Evolutionary conservation across 2,113 vertebrate species (phyloP).

Genomic region (Montifringilla adamsi): DNA sequence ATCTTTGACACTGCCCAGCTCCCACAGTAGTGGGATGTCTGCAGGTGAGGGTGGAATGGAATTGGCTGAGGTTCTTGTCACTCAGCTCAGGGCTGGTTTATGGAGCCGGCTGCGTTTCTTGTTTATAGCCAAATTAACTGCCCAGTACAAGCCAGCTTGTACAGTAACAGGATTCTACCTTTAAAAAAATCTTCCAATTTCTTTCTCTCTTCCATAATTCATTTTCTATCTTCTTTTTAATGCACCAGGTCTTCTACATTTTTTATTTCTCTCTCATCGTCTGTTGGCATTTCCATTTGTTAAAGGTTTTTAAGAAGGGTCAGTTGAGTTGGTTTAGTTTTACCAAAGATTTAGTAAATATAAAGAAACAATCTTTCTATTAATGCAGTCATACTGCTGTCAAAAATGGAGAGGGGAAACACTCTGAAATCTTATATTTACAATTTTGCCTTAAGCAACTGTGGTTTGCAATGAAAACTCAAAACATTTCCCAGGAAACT

Average conservation of each 20-base stretch:
- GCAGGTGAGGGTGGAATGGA: background rate
- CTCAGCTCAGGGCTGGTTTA: background rate
- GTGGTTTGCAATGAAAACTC: background rate
- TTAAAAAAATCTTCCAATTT: background rate
- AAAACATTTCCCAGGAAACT: background rate
- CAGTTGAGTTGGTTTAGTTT: background rate
- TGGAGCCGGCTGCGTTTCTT: background rate
- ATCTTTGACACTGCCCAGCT: background rate
- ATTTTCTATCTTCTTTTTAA: background rate
- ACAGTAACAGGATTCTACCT: background rate
- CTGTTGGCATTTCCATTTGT: background rate
- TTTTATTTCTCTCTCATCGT: background rate
- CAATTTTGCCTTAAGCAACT: background rate
- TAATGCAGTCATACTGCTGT: background rate
- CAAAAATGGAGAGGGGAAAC: background rate
- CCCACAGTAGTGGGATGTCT: background rate
- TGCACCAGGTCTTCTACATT: background rate
- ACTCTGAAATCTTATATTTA: background rate
- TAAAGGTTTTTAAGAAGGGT: background rate
- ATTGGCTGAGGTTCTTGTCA: background rate
- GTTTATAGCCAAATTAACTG: background rate
- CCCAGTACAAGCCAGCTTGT: background rate
- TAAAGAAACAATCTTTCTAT: background rate
- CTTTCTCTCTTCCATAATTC: background rate
- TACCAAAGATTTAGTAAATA: background rate